These are phyloP conservation scores for Smutsia temminckii DNA, from an alignment of 2,797 vertebrate genomes.

Conservation along the genomic window DNA sequence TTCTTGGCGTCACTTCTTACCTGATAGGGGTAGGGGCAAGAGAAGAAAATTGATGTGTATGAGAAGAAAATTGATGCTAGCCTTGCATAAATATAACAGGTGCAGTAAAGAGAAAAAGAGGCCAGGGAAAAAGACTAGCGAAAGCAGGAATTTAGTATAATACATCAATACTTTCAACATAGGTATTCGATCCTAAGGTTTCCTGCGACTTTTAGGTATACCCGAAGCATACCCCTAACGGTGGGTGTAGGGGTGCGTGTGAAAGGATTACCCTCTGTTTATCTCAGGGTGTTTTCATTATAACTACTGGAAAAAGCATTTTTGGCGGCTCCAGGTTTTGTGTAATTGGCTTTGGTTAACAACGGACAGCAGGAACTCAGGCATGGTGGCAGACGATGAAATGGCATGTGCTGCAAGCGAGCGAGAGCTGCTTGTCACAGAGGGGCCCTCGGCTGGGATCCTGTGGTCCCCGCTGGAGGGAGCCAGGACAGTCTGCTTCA, in stretches of 20 bases:
- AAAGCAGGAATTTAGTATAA: not conserved
- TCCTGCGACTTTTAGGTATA: not conserved
- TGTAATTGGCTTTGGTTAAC: not conserved
- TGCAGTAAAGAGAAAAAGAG: not conserved
- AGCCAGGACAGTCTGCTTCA: not conserved
- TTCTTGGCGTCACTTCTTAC: not conserved
- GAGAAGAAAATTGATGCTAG: not conserved
- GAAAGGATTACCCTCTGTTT: not conserved
- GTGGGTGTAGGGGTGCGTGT: not conserved
- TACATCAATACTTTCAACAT: not conserved
- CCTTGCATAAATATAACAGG: not conserved
- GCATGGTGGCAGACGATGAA: not conserved
- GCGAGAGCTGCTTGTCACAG: not conserved
- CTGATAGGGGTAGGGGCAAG: not conserved
- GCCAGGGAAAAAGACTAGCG: not conserved
- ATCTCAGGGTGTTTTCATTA: not conserved
- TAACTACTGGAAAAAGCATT: constrained; percentile 9
- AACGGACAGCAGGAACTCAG: not conserved
- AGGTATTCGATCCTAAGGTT: not conserved
- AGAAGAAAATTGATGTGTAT: not conserved
- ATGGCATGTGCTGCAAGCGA: not conserved
- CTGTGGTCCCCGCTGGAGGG: not conserved
- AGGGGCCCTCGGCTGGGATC: not conserved
- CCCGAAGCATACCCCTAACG: not conserved
- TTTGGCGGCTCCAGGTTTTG: not conserved